These are phyloP conservation scores for Quiscalus mexicanus DNA, from an alignment of 2,113 vertebrate species.

Conservation along the genomic window DNA sequence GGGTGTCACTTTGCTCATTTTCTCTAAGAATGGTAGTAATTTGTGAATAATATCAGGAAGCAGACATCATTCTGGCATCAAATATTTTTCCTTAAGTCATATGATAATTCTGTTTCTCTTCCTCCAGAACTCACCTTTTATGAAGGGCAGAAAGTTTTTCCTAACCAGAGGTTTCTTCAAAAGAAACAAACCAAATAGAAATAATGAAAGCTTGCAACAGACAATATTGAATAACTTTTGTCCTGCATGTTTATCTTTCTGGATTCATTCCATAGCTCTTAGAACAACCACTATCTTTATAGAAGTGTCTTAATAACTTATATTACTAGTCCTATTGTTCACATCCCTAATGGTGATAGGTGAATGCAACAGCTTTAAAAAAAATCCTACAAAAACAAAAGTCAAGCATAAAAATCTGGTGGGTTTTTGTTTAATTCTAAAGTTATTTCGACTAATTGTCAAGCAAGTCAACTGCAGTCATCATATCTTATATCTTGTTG, in stretches of 20 bases:
- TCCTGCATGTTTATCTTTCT: not conserved
- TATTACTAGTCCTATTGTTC: not conserved
- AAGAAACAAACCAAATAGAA: not conserved
- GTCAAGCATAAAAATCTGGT: not conserved
- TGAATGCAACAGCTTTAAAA: not conserved
- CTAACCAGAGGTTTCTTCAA: not conserved
- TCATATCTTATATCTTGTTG: not conserved
- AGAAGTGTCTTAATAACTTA: not conserved
- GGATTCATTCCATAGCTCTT: not conserved
- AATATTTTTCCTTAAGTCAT: not conserved
- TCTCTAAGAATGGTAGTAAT: accelerated
- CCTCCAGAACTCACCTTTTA: not conserved
- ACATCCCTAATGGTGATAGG: not conserved
- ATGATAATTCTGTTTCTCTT: not conserved
- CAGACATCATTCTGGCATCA: not conserved
- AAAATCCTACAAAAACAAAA: not conserved
- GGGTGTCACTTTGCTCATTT: not conserved
- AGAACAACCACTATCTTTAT: not conserved
- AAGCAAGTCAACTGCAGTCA: not conserved
- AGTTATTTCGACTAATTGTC: not conserved
- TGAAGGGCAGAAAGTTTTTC: not conserved
- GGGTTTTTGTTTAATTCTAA: not conserved
- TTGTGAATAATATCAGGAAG: not conserved
- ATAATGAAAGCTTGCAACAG: not conserved
- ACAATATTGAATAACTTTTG: not conserved